phyloP scores from a whole-genome alignment of 2,113 vertebrate genomes.

The Suricata suricatta region DNA sequence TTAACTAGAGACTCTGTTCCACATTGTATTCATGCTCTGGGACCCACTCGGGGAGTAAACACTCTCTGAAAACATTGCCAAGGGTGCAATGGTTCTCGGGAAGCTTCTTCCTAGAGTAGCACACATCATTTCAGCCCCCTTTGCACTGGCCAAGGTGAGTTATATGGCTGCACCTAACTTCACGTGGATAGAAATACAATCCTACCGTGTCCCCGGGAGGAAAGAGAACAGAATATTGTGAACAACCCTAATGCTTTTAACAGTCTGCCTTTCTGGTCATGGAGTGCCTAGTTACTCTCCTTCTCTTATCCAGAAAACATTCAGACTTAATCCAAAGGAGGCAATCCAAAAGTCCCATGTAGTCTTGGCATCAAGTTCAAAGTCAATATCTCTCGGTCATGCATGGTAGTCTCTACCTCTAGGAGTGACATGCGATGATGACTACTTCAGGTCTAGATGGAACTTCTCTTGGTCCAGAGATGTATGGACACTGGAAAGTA shows the following conservation, averaged over 20 bases:
- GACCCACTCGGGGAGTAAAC: background rate
- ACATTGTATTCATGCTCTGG: background rate
- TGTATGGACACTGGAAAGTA: background rate
- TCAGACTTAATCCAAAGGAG: background rate
- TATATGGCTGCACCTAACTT: background rate
- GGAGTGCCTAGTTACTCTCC: background rate
- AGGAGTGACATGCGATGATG: background rate
- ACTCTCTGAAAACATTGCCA: background rate
- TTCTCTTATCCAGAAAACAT: background rate
- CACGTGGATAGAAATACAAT: background rate
- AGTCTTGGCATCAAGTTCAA: background rate
- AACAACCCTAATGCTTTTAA: background rate
- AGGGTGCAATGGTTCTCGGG: background rate
- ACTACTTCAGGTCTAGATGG: background rate
- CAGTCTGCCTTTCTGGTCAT: background rate
- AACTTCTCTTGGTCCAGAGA: background rate
- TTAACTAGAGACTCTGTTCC: background rate
- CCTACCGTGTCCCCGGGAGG: background rate
- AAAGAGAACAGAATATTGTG: background rate
- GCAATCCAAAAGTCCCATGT: background rate
- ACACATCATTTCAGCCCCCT: background rate
- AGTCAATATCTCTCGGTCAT: background rate
- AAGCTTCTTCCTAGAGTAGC: background rate
- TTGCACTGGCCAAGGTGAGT: background rate
- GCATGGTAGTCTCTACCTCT: background rate